Conservation (phyloP, 2,113 vertebrate genomes). For the Microtus ochrogaster region DNA sequence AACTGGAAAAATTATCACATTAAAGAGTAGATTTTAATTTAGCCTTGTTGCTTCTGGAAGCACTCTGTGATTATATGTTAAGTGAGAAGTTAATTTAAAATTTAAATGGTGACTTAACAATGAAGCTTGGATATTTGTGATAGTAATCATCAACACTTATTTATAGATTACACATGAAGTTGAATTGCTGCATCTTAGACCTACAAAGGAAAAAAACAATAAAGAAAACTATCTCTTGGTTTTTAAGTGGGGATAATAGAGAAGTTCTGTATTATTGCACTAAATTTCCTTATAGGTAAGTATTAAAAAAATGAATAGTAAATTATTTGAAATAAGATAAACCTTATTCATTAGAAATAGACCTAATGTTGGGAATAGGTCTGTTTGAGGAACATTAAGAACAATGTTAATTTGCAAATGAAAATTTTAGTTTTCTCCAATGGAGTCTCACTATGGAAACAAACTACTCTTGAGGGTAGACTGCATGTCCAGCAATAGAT, state of each 20-base stretch:
- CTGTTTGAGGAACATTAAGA: background rate
- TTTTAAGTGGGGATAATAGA: background rate
- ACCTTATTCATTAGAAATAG: background rate
- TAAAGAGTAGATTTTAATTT: conserved; percentile 26
- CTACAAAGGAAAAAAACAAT: background rate
- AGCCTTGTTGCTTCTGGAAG: background rate
- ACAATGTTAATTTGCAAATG: background rate
- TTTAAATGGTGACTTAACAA: background rate
- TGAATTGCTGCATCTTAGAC: background rate
- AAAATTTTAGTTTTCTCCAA: background rate
- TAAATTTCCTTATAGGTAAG: background rate
- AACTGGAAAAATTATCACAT: background rate
- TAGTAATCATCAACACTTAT: background rate
- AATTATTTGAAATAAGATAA: background rate
- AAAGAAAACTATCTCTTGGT: background rate
- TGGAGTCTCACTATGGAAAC: background rate
- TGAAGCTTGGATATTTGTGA: background rate
- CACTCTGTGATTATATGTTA: conserved; percentile 24
- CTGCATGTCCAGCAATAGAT: background rate
- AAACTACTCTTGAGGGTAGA: background rate
- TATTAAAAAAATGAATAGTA: background rate
- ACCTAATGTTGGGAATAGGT: background rate
- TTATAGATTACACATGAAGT: background rate
- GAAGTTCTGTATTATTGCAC: background rate
- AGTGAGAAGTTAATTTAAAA: conserved; percentile 47